Percentiles rank a stretch among this genome's conserved stretches.
These are phyloP conservation scores for Chaetodon auriga DNA, from an alignment of 2,113 vertebrate genomes.

Conservation along the genomic window DNA sequence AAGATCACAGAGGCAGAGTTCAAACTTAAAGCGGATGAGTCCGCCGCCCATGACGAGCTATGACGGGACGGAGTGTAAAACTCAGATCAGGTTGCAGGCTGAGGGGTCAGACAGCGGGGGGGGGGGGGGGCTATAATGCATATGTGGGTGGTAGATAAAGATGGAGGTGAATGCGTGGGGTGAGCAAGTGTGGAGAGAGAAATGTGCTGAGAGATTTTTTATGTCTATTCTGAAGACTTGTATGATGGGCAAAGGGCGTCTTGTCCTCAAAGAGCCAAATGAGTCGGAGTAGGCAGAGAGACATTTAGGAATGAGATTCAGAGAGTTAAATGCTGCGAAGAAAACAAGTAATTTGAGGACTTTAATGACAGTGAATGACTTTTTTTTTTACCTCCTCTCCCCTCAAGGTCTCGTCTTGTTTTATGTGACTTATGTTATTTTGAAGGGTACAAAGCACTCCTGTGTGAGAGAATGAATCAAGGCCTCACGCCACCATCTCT, in stretches of 20 bases:
- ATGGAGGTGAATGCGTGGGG: constrained; percentile 16
- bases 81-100: constrained; percentile 39
- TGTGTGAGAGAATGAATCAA: constrained; percentile 38
- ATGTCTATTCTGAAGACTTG: constrained; percentile 33
- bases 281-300: not conserved
- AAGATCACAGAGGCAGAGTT: constrained; percentile 94
- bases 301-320: constrained; percentile 6
- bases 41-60: constrained; percentile 91
- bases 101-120: constrained; percentile 48
- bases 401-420: constrained; percentile 30
- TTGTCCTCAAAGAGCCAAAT: constrained; percentile 15
- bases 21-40: constrained; percentile 95
- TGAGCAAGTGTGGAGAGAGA: not conserved
- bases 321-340: not conserved
- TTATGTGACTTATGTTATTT: constrained; percentile 38
- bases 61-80: constrained; percentile 76
- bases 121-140: constrained; percentile 19
- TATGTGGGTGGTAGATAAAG: constrained; percentile 33
- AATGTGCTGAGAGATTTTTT: constrained; percentile 7
- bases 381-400: constrained; percentile 55
- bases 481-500: constrained; percentile 12
- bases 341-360: constrained; percentile 26
- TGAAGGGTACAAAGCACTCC: constrained; percentile 65
- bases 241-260: constrained; percentile 8
- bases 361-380: constrained; percentile 35